phyloP scores from a whole-genome alignment of 2,797 vertebrate genomes.

The Myotis daubentonii region DNA sequence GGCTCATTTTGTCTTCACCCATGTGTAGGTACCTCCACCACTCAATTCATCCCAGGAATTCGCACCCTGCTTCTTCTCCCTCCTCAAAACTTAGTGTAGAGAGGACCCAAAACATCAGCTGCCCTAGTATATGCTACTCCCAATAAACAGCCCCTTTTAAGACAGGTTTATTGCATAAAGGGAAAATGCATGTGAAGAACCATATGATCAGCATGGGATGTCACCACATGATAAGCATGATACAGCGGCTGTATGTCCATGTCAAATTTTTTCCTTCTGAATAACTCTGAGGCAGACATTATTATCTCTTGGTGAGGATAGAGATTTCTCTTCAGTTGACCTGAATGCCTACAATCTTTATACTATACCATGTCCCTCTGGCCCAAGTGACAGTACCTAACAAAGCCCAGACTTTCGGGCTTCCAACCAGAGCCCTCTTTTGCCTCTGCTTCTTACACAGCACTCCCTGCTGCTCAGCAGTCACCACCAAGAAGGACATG shows the following conservation, averaged over 20 bases:
- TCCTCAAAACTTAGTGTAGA: neutral
- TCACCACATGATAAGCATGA: neutral
- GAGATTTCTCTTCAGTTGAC: neutral
- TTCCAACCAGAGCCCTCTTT: neutral
- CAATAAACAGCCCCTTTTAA: neutral
- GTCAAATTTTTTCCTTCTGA: neutral
- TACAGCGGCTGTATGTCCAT: neutral
- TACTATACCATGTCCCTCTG: too few species aligned
- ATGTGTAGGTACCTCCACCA: neutral
- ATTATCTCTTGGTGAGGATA: neutral
- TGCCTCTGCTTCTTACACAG: neutral
- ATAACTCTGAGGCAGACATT: too few species aligned
- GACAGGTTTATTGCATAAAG: neutral
- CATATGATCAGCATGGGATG: neutral
- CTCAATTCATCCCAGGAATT: neutral
- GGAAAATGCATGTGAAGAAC: neutral
- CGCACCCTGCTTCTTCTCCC: accelerated
- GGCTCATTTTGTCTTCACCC: neutral
- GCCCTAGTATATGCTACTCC: neutral
- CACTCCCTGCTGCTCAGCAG: neutral
- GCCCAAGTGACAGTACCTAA: neutral
- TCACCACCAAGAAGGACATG: neutral
- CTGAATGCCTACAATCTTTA: neutral
- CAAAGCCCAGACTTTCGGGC: neutral
- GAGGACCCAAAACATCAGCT: too few species aligned